These are phyloP conservation scores for Cheilosia vulpina DNA, from an alignment of 2,888 invertebrate species.

Conservation along the genomic window DNA sequence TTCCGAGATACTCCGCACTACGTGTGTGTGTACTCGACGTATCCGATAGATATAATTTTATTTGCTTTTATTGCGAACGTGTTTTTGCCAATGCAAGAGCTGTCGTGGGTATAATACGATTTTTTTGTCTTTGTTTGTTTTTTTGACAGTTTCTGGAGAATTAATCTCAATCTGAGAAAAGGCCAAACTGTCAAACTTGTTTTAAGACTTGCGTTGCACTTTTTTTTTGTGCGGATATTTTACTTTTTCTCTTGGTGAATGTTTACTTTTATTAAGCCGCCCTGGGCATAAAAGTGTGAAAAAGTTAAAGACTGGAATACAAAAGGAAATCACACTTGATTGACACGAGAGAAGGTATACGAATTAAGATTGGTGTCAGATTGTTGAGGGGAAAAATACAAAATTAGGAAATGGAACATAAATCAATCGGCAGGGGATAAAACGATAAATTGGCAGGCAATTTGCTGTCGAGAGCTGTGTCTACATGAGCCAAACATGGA, in stretches of 20 bases:
- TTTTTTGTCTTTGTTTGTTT: constrained; percentile 29
- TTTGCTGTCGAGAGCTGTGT: constrained; percentile 26
- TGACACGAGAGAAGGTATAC: constrained; percentile 51
- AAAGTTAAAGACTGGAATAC: constrained; percentile 24
- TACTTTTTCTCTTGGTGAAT: constrained; percentile 29
- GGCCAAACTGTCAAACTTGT: constrained; percentile 49
- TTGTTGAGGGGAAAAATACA: constrained; percentile 16
- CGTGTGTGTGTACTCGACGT: constrained; percentile 46
- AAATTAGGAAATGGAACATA: constrained; percentile 38
- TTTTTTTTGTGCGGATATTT: constrained; percentile 12
- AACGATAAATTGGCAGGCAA: constrained; percentile 65
- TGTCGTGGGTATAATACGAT: constrained; percentile 24
- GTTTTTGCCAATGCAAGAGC: constrained; percentile 46
- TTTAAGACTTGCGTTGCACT: constrained; percentile 46
- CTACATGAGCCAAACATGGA: neutral
- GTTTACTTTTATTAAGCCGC: constrained; percentile 61
- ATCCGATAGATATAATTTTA: constrained; percentile 62
- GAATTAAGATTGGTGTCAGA: constrained; percentile 61
- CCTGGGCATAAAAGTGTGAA: constrained; percentile 43
- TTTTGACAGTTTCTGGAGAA: constrained; percentile 61
- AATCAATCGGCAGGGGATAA: constrained; percentile 68
- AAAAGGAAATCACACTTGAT: constrained; percentile 50
- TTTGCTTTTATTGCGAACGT: constrained; percentile 65
- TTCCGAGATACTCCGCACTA: neutral
- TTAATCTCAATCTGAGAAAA: constrained; percentile 61